phyloP scores from a whole-genome alignment of 2,888 invertebrate species.

The Andrena fulva region DNA sequence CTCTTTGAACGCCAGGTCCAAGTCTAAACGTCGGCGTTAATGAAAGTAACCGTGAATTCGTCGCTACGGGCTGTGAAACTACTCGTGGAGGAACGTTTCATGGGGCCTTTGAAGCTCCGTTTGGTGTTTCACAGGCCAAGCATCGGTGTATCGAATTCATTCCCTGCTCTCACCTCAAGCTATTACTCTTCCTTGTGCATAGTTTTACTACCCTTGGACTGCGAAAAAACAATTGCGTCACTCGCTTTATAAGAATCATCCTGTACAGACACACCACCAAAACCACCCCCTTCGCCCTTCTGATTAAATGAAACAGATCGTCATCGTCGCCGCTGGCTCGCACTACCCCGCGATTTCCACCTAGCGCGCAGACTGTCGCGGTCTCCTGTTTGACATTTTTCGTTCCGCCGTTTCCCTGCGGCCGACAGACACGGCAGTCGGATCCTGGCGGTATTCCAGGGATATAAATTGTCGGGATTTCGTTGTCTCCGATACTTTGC shows the following conservation, averaged over 20 bases:
- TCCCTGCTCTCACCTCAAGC: no score
- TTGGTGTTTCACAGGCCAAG: neutral
- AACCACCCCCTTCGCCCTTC: neutral
- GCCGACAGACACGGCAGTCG: constrained; percentile 19
- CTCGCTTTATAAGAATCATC: neutral
- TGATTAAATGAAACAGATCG: neutral
- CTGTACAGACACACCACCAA: neutral
- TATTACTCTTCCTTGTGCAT: no score
- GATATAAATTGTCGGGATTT: constrained; percentile 70
- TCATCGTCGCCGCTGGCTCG: neutral
- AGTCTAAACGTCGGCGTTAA: constrained; percentile 21
- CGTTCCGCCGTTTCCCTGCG: constrained; percentile 38
- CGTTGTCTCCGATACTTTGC: constrained; percentile 64
- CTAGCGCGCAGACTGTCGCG: constrained; percentile 33
- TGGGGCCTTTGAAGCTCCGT: neutral
- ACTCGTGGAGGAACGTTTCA: neutral
- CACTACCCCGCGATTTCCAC: neutral
- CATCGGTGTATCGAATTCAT: neutral
- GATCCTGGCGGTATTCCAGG: constrained; percentile 64
- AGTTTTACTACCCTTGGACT: no score
- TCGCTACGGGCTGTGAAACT: neutral
- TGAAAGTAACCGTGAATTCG: constrained; percentile 29
- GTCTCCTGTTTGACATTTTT: constrained; percentile 60
- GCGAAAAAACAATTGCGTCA: no score
- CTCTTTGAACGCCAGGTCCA: constrained; percentile 7